Percentiles rank a stretch among this genome's conserved stretches.
These are phyloP conservation scores for Akabosia matsudoensis DNA, from an alignment of 1,140 invertebrate genomes.

Conservation along the genomic window DNA sequence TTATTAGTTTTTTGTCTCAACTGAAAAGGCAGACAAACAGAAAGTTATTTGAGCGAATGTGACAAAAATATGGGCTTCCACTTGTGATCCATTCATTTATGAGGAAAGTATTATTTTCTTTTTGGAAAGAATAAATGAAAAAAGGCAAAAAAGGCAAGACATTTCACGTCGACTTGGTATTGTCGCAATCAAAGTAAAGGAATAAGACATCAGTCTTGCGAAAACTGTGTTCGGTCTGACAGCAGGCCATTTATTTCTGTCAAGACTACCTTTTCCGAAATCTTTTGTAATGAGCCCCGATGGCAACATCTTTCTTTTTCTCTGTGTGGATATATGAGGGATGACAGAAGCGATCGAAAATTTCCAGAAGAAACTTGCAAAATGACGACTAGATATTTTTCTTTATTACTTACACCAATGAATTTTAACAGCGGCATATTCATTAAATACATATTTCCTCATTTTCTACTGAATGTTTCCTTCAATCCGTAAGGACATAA, in stretches of 20 bases:
- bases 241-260: constrained; percentile 20
- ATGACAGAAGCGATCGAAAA: not conserved
- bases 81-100: constrained; percentile 12
- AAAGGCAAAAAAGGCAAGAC: not conserved
- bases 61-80: too few relatives aligned
- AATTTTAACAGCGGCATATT: too few relatives aligned
- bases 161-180: not conserved
- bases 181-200: constrained; percentile 8
- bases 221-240: constrained; percentile 6
- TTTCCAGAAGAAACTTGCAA: too few relatives aligned
- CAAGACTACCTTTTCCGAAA: constrained; percentile 19
- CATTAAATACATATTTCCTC: too few relatives aligned
- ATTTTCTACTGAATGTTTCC: too few relatives aligned
- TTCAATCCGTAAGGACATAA: too few relatives aligned
- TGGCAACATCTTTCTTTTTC: constrained; percentile 1
- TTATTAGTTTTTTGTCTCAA: too few relatives aligned
- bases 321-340: not conserved
- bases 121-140: not conserved
- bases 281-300: constrained; percentile 23
- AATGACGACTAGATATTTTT: too few relatives aligned
- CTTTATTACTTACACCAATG: too few relatives aligned
- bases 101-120: too few relatives aligned
- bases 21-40: too few relatives aligned
- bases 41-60: too few relatives aligned
- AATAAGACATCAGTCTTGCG: constrained; percentile 22